These are phyloP conservation scores for zebrafish (Danio rerio) DNA, from an alignment of 2,113 vertebrate genomes.

Conservation along the genomic window DNA sequence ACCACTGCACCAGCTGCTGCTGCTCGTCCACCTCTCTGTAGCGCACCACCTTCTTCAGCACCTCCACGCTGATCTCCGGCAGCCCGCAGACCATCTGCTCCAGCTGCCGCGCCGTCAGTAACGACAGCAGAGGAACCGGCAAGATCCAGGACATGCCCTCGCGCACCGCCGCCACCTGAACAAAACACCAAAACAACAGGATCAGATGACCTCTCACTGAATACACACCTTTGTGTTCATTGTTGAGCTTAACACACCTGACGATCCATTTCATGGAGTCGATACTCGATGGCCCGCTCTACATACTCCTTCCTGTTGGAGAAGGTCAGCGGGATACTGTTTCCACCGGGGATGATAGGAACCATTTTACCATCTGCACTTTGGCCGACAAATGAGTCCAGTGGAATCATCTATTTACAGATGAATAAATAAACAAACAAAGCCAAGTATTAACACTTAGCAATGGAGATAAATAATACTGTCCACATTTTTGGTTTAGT, in stretches of 20 bases:
- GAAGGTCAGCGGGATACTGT: conserved; percentile 79
- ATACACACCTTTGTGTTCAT: neutral
- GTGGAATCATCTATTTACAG: conserved; percentile 78
- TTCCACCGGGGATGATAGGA: conserved; percentile 78
- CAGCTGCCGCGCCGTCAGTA: conserved; percentile 80
- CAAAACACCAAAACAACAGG: neutral
- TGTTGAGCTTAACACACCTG: conserved; percentile 75
- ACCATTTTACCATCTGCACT: conserved; percentile 81
- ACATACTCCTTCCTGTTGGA: conserved; percentile 80
- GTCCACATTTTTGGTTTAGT: too few species aligned
- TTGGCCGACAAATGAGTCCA: conserved; percentile 81
- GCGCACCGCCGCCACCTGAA: conserved; percentile 77
- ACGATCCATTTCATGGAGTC: conserved; percentile 80
- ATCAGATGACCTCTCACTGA: neutral
- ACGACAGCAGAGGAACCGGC: conserved; percentile 80
- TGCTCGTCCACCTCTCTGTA: conserved; percentile 81
- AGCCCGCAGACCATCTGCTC: conserved; percentile 84
- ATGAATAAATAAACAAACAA: neutral
- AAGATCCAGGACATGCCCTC: conserved; percentile 84
- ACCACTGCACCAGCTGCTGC: conserved; percentile 81
- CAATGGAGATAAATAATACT: too few species aligned
- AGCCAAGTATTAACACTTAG: neutral
- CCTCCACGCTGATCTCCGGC: conserved; percentile 81
- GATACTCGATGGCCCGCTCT: conserved; percentile 77
- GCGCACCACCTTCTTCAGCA: conserved; percentile 82